These are phyloP conservation scores for Hozukius guyotensis DNA, from an alignment of 2,797 vertebrate genomes.

Conservation along the genomic window DNA sequence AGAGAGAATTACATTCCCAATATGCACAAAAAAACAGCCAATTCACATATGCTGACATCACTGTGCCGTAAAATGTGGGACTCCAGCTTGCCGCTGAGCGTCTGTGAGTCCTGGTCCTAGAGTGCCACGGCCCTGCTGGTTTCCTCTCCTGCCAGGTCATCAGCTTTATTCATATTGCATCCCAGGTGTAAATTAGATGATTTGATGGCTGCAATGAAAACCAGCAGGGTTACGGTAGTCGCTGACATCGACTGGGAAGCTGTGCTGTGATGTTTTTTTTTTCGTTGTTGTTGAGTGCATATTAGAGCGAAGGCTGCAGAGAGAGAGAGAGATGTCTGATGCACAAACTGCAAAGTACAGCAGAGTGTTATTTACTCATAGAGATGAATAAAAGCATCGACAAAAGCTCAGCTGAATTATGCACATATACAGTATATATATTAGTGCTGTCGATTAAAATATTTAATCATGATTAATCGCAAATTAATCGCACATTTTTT, in stretches of 20 bases:
- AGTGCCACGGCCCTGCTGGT: background rate
- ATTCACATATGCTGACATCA: background rate
- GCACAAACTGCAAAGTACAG: background rate
- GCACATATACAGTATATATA: background rate
- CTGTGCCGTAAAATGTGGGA: background rate
- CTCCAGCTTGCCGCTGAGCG: background rate
- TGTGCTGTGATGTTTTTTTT: background rate
- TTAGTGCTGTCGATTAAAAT: no score
- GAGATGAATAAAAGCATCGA: background rate
- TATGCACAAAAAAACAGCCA: background rate
- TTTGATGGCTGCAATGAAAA: constrained; percentile 15
- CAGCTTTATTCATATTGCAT: constrained; percentile 13
- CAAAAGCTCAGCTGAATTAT: background rate
- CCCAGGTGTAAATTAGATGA: constrained; percentile 38
- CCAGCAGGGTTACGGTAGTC: constrained; percentile 6
- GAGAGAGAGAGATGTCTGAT: constrained; percentile 1
- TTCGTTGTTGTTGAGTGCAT: background rate
- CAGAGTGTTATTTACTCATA: background rate
- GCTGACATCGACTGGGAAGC: background rate
- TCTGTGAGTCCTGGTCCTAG: background rate
- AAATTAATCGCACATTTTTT: no score
- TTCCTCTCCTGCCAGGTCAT: constrained; percentile 1
- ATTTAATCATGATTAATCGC: no score
- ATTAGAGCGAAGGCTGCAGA: background rate
- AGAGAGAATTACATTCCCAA: background rate